phyloP scores from a whole-genome alignment of 2,797 vertebrate species.

The Ambastaia sidthimunki region DNA sequence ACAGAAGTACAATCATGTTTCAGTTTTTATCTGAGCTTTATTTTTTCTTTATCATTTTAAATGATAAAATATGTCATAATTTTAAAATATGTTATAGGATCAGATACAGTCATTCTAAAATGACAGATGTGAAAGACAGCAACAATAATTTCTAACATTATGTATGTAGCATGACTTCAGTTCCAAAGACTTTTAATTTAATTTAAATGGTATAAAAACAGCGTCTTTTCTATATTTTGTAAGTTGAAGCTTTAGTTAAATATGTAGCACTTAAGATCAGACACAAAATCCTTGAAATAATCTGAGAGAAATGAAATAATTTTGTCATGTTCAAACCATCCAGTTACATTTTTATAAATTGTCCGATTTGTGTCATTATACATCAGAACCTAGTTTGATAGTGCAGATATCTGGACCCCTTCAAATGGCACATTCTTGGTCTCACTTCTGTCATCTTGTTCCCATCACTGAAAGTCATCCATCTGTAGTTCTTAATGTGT shows the following conservation, averaged over 20 bases:
- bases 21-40: not conserved
- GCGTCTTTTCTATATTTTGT: no score
- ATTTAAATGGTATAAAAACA: no score
- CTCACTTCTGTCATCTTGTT: not conserved
- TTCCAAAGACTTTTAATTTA: no score
- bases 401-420: not conserved
- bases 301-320: no score
- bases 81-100: no score
- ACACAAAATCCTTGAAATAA: not conserved
- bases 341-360: not conserved
- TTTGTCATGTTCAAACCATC: not conserved
- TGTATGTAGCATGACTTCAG: no score
- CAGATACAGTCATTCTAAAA: no score
- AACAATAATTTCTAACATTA: no score
- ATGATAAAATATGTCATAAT: no score
- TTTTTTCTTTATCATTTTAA: no score
- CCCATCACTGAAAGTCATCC: constrained; percentile 6
- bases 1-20: not conserved
- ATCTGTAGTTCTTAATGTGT: not conserved
- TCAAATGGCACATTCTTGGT: not conserved
- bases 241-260: not conserved
- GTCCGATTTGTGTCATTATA: not conserved
- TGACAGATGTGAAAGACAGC: no score
- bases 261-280: not conserved
- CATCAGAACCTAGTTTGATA: no score